Percentiles rank a stretch among this genome's conserved stretches.
Conservation (phyloP, 2,113 vertebrate genomes). For the Xiphophorus hellerii region DNA sequence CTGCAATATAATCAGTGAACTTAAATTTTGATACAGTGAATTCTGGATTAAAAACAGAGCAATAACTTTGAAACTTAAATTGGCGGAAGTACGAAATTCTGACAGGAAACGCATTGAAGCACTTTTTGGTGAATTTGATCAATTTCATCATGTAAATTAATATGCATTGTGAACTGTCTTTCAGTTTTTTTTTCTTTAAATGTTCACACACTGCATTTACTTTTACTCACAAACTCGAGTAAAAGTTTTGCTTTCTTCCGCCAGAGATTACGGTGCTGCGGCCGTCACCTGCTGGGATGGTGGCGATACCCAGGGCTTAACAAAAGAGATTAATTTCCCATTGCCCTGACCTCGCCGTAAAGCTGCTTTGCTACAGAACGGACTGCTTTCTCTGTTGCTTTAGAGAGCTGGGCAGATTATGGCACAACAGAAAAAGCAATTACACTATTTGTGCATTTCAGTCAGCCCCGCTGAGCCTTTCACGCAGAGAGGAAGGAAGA, state of each 20-base stretch:
- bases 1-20: neutral
- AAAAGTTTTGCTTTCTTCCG: constrained; percentile 45
- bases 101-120: neutral
- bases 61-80: neutral
- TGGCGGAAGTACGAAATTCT: neutral
- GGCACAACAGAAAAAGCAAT: constrained; percentile 76
- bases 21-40: neutral
- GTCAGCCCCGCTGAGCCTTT: constrained; percentile 54
- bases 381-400: constrained; percentile 51
- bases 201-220: neutral
- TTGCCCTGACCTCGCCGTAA: constrained; percentile 66
- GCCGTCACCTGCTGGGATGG: constrained; percentile 64
- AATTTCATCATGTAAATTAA: neutral
- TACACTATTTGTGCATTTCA: constrained; percentile 71
- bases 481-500: constrained; percentile 18
- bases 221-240: constrained; percentile 6
- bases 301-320: constrained; percentile 66
- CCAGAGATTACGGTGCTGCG: constrained; percentile 54
- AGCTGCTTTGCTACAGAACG: constrained; percentile 59
- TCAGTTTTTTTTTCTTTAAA: neutral
- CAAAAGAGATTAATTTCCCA: constrained; percentile 76
- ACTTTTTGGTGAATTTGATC: neutral
- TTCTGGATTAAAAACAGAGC: no score
- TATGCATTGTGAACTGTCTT: neutral
- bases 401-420: constrained; percentile 65